A percentile compares a stretch with the other conserved stretches of the same genome.
These are phyloP conservation scores for Virgularia gustaviana DNA, from an alignment of 92 coral and sea anemone species.

Conservation along the genomic window DNA sequence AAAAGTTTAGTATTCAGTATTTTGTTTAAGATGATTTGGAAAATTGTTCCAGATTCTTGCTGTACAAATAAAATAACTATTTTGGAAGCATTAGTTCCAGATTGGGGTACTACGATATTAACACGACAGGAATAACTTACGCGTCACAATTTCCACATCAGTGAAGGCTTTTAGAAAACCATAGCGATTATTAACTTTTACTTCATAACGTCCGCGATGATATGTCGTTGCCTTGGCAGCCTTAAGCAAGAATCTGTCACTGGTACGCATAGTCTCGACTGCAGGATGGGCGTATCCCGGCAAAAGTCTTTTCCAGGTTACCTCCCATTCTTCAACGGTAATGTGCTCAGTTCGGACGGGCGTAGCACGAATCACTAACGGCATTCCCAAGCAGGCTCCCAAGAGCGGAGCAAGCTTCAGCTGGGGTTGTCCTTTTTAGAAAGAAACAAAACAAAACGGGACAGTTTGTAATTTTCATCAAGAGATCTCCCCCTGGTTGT, in stretches of 20 bases:
- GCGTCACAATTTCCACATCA: conserved; percentile 9
- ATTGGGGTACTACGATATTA: not conserved
- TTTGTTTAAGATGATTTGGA: too few species aligned
- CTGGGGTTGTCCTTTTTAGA: conserved; percentile 62
- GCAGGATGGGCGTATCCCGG: conserved; percentile 9
- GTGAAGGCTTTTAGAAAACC: conserved; percentile 65
- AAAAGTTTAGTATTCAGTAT: too few species aligned
- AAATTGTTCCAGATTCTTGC: too few species aligned
- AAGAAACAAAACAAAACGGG: not conserved
- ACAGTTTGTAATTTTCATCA: too few species aligned
- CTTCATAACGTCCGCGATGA: conserved; percentile 51
- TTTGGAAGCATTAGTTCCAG: not conserved
- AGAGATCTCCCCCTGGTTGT: too few species aligned
- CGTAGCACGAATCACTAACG: conserved; percentile 50
- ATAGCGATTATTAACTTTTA: conserved; percentile 63
- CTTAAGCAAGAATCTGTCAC: conserved; percentile 24
- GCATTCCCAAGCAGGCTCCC: conserved; percentile 57
- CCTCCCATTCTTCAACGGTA: conserved; percentile 52
- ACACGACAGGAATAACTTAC: not conserved
- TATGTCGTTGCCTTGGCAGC: conserved; percentile 11
- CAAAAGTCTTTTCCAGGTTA: conserved; percentile 40
- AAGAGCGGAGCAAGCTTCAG: conserved; percentile 56
- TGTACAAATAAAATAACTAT: not conserved
- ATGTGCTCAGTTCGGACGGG: conserved; percentile 45
- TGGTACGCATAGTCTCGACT: conserved; percentile 36